phyloP scores from a whole-genome alignment of 2,113 vertebrate species.

The Chionodraco myersi region DNA sequence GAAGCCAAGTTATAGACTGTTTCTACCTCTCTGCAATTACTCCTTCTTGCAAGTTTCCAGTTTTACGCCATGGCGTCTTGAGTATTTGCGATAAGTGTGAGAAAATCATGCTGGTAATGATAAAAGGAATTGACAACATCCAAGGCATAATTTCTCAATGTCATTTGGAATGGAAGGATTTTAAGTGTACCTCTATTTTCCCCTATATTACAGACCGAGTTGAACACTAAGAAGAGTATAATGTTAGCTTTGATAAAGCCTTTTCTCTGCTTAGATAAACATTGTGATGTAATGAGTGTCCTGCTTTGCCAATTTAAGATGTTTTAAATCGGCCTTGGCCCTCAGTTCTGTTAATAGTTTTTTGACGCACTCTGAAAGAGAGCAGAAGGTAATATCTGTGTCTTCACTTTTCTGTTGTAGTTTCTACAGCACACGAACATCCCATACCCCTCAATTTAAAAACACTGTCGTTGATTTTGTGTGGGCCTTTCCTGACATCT shows the following conservation, averaged over 20 bases:
- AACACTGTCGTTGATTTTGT: neutral
- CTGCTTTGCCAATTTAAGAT: neutral
- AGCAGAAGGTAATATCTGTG: neutral
- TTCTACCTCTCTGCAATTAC: too few relatives aligned
- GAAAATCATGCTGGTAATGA: too few relatives aligned
- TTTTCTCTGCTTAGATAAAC: constrained; percentile 1
- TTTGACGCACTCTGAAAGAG: neutral
- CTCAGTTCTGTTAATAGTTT: neutral
- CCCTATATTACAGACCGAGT: neutral
- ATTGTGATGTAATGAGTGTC: neutral
- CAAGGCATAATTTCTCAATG: too few relatives aligned
- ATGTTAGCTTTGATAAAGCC: neutral
- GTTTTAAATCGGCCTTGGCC: neutral
- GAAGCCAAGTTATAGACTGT: too few relatives aligned
- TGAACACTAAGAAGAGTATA: neutral
- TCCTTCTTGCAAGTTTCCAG: too few relatives aligned
- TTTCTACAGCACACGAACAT: neutral
- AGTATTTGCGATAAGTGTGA: too few relatives aligned
- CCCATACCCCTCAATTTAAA: neutral
- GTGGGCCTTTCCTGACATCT: constrained; percentile 59
- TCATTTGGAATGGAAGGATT: neutral
- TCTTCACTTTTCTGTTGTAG: neutral
- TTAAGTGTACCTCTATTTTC: neutral
- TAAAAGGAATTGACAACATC: too few relatives aligned
- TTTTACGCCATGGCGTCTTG: too few relatives aligned